Conservation (phyloP, 2,113 vertebrate genomes). For the Cricetomys ansorgei region DNA sequence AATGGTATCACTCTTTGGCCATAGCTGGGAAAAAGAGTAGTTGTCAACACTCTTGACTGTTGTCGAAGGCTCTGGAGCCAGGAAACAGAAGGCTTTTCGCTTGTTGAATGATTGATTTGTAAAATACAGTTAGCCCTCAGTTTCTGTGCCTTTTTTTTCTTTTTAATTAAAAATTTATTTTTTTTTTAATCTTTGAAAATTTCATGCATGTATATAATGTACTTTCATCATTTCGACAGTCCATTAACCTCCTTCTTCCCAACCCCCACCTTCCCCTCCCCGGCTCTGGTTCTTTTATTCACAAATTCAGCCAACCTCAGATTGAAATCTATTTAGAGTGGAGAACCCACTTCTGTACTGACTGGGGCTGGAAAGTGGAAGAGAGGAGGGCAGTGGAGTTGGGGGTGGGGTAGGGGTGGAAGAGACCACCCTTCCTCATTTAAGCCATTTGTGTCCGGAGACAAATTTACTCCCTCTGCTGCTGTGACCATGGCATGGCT, state of each 20-base stretch:
- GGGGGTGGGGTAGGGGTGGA: too few species aligned
- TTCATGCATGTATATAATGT: too few species aligned
- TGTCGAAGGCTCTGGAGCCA: not conserved
- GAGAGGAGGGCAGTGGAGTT: not conserved
- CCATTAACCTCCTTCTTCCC: not conserved
- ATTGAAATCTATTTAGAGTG: not conserved
- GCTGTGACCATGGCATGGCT: not conserved
- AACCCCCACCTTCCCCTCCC: not conserved
- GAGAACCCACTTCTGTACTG: not conserved
- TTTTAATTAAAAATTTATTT: not conserved
- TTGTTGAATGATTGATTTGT: not conserved
- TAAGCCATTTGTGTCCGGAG: not conserved
- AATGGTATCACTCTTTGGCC: slow-evolving; percentile 70
- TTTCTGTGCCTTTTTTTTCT: not conserved
- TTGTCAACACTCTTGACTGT: not conserved
- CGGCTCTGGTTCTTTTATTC: not conserved
- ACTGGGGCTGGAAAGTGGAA: too few species aligned
- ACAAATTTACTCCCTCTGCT: not conserved
- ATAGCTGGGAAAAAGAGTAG: not conserved
- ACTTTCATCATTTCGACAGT: too few species aligned
- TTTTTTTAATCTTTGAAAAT: not conserved
- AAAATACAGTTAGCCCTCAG: not conserved
- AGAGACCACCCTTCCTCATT: not conserved
- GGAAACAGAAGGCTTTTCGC: not conserved
- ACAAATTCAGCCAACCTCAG: not conserved